Percentiles rank a stretch among this genome's conserved stretches.
Evolutionary conservation across 2,888 invertebrate genomes (phyloP).

Genomic region (Argyresthia goedartella): DNA sequence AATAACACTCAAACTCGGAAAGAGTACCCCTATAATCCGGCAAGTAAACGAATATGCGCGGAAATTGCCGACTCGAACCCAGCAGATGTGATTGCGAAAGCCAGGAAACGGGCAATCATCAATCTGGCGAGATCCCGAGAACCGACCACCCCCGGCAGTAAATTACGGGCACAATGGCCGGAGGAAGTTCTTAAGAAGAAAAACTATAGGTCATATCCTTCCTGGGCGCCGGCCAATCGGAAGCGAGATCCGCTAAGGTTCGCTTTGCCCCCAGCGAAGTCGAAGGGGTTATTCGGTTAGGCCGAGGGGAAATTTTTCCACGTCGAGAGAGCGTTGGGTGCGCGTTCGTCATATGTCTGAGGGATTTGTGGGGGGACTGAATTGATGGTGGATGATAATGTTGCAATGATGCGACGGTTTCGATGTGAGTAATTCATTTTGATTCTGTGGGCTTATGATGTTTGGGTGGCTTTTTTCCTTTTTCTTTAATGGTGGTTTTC

Average conservation of each 20-base stretch:
- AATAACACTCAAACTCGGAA: conserved; percentile 60
- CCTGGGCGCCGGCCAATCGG: conserved; percentile 67
- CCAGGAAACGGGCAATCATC: conserved; percentile 62
- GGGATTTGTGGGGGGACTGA: conserved; percentile 1
- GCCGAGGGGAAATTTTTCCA: conserved; percentile 15
- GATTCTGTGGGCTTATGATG: no score
- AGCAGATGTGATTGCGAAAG: conserved; percentile 57
- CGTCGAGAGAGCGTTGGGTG: conserved; percentile 11
- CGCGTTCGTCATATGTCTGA: conserved; percentile 13
- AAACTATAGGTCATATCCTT: conserved; percentile 72
- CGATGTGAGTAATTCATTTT: no score
- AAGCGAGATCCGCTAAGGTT: conserved; percentile 31
- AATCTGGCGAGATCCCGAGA: conserved; percentile 34
- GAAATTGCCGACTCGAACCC: conserved; percentile 50
- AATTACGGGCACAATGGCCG: conserved; percentile 67
- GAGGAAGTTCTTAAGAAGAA: conserved; percentile 70
- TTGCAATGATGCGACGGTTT: no score
- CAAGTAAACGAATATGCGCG: conserved; percentile 66
- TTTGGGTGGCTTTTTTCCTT: no score
- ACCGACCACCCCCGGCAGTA: conserved; percentile 36
- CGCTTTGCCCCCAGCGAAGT: conserved; percentile 16
- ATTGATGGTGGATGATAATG: no score
- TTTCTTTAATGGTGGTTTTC: no score
- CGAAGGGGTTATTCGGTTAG: conserved; percentile 19
- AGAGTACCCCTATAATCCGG: conserved; percentile 58